phyloP scores from a whole-genome alignment of 2,113 vertebrate genomes.

The Sphaerodactylus townsendi region DNA sequence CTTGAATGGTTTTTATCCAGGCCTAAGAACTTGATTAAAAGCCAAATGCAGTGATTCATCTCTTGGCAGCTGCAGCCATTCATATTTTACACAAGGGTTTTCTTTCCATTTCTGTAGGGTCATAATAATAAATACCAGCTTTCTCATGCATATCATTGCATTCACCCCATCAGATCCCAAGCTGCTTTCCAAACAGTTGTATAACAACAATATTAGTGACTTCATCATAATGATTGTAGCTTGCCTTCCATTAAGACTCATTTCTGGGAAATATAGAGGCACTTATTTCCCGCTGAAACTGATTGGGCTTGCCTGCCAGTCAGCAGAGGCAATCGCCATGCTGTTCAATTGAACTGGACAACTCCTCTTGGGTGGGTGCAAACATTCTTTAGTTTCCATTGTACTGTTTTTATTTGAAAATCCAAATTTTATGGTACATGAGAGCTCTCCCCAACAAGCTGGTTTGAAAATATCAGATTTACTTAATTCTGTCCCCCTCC shows the following conservation, averaged over 20 bases:
- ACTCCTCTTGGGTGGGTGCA: conserved; percentile 10
- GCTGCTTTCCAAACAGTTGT: conserved; percentile 41
- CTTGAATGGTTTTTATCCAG: conserved; percentile 51
- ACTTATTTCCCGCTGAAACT: conserved; percentile 56
- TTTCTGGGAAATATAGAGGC: conserved; percentile 41
- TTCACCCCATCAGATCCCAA: conserved; percentile 60
- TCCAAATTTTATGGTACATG: conserved; percentile 19
- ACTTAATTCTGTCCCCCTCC: conserved; percentile 4
- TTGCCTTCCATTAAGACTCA: conserved; percentile 55
- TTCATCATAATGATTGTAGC: conserved; percentile 50
- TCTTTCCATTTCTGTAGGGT: conserved; percentile 53
- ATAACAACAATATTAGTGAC: conserved; percentile 42
- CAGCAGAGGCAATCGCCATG: conserved; percentile 18
- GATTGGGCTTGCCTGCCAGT: conserved; percentile 31
- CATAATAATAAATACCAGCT: conserved; percentile 66
- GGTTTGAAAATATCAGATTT: conserved; percentile 31
- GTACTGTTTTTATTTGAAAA: conserved; percentile 14
- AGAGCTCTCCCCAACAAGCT: conserved; percentile 11
- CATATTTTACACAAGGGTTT: conserved; percentile 61
- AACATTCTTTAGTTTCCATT: neutral
- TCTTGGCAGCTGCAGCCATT: conserved; percentile 58
- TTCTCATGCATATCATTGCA: conserved; percentile 55
- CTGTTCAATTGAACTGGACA: conserved; percentile 20
- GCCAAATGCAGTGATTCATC: conserved; percentile 16
- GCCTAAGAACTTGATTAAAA: conserved; percentile 44